Evolutionary conservation across 2,888 invertebrate genomes (phyloP), one percentile per base, ranked within the genome.

Genomic region (Pycnomerus fuliginosus): DNA sequence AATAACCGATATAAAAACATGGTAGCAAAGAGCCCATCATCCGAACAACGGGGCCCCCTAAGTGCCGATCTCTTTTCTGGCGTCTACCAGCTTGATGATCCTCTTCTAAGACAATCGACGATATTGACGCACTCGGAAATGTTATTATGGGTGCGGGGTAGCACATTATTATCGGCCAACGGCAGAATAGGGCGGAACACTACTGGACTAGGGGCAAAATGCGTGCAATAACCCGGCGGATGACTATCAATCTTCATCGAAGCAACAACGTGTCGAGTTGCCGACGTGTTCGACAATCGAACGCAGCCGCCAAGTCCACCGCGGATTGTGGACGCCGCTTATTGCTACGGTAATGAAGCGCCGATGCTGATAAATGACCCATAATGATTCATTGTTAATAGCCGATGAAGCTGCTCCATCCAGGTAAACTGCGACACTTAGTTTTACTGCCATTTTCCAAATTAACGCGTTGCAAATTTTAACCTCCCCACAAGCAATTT

Each of bases 341-440:
- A 68, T 66, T 68, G 62, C 62, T 44, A 49, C 54, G 44, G 59
- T 64, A 68, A 68, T 67, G 65, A 66, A 67, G 64, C 64, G 58
- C 60, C 64, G 57, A 65, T 66, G 60, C 60, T 67, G 65, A 68
- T 68, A 65, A 65, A 68, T 65, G 62, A 62, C 60, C 60, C 55
- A 62, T 64, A 66, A 68, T 67, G 62, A 63, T 60, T 64, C 64
- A 64, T 63, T 64, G 65, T 64, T 67, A 66, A 65, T 66, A 60
- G 64, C 56, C 56, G 44, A 53, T 57, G 48, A 51, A 55, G 37
- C 53, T 48, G 13, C 16, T 37, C 51, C 50, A 53, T 57, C 53
- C 61, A 65, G 65, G 65, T 67, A 64, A 63, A 61, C 52, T 48
- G 4, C 5, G 8, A 20, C 20, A 5, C 5, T 20, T 20, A 5